These are phyloP conservation scores for Lucilia sericata DNA, from an alignment of 1,140 invertebrate species.

Conservation along the genomic window DNA sequence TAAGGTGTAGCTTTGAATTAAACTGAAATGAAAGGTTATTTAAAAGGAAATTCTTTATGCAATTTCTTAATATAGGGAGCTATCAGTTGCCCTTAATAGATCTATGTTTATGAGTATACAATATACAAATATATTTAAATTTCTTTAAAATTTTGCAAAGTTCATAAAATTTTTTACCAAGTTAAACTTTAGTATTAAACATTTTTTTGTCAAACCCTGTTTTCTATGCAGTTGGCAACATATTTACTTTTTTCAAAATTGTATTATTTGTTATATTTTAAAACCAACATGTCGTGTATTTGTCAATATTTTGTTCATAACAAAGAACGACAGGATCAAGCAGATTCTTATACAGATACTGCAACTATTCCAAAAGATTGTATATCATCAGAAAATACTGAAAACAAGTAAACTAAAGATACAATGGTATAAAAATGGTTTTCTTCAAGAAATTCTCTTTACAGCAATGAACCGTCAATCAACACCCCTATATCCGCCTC, in stretches of 20 bases:
- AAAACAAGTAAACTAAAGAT: conserved; percentile 11
- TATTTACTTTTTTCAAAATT: neutral
- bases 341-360: neutral
- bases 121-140: too few species aligned
- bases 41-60: too few species aligned
- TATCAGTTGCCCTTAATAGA: too few species aligned
- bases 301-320: conserved; percentile 46
- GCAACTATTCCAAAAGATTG: neutral
- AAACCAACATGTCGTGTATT: conserved; percentile 42
- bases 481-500: conserved; percentile 50
- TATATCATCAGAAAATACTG: neutral
- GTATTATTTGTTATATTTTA: neutral
- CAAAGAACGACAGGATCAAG: neutral
- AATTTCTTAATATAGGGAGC: too few species aligned
- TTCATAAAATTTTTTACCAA: too few species aligned
- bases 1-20: too few species aligned
- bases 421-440: neutral
- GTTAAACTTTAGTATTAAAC: too few species aligned
- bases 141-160: too few species aligned
- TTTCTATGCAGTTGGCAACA: too few species aligned
- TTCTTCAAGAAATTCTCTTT: neutral
- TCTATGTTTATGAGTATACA: too few species aligned
- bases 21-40: too few species aligned
- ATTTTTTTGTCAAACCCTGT: too few species aligned
- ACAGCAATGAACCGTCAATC: neutral